These are phyloP conservation scores for Kobus ellipsiprymnus DNA, from an alignment of 2,113 vertebrate genomes.

Conservation along the genomic window DNA sequence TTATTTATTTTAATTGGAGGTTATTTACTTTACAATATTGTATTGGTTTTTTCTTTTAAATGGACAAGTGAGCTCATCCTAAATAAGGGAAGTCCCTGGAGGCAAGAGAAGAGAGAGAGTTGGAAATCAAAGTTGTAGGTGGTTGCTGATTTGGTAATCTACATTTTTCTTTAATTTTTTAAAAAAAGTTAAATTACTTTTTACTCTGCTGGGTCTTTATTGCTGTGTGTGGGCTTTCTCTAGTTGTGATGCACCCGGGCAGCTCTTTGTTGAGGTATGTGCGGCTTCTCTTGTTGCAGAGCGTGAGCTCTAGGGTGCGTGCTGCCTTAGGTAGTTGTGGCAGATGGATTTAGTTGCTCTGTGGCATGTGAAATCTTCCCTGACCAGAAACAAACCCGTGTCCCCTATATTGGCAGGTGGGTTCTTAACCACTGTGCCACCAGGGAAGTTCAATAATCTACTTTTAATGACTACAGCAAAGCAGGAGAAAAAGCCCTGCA, in stretches of 20 bases:
- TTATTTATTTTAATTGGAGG: no score
- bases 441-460: not conserved
- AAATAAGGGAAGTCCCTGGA: not conserved
- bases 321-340: not conserved
- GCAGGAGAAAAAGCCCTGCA: not conserved
- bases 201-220: not conserved
- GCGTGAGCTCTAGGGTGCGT: rapidly evolving
- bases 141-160: not conserved
- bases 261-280: not conserved
- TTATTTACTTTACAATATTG: no score
- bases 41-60: not conserved
- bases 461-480: not conserved
- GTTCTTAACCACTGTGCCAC: not conserved
- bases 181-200: not conserved
- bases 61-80: not conserved
- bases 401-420: not conserved
- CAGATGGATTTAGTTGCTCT: not conserved
- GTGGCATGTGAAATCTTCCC: not conserved
- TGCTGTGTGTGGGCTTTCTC: not conserved
- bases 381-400: not conserved
- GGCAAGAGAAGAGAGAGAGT: not conserved
- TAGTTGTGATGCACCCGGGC: not conserved
- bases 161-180: not conserved
- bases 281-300: not conserved
- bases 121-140: not conserved